Evolutionary conservation across 2,797 vertebrate genomes (phyloP), one percentile per base, ranked within the genome.

Genomic region (Cephalopachus bancanus): DNA sequence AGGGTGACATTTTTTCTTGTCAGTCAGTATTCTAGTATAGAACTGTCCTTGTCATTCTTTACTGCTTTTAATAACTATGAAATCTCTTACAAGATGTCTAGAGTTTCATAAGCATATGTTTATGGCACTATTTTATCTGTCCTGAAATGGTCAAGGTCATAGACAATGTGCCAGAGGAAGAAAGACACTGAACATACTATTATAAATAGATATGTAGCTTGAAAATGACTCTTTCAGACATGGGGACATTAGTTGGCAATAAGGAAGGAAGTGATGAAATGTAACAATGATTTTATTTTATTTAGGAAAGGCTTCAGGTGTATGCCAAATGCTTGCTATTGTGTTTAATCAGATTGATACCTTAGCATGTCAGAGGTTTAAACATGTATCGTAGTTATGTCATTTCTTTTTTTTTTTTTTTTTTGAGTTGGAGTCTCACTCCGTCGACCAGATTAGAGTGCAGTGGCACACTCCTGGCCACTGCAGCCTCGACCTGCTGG

Each of bases 221-320:
- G 86, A 95, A 90, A 89, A 91, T n/a, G 83, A 83, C 87, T 76
- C 83, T 93, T 85, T 93, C 57, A 67, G 91, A 83, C 14, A 16
- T 24, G 62, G 80, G 51, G 28, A 81, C 3, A 10, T 93, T 84
- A 81, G 81, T 53, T 95, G 95, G 89, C 95, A 93, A n/a, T 85
- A 51, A 91, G 91, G 85, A 95, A 97, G 96, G 97, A 96, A 96
- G 62, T 83, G 94, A 93, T 80, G 75, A 71, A 95, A 84, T 30
- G 14, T 33, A 81, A 59, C 72, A 76, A 89, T 51, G 64, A 86
- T 96, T 95, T 83, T 84, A 49, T 78, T 80, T 92, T 83, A 84
- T 85, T 95, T 74, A 91, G 53, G 44, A 44, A 84, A 92, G 20
- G 78, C 33, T 97, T 92, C 62, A 96, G 76, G 51, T 95, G 10